phyloP scores from a whole-genome alignment of 53 echinoderm and acorn worm genomes.

The Patiria pectinifera region DNA sequence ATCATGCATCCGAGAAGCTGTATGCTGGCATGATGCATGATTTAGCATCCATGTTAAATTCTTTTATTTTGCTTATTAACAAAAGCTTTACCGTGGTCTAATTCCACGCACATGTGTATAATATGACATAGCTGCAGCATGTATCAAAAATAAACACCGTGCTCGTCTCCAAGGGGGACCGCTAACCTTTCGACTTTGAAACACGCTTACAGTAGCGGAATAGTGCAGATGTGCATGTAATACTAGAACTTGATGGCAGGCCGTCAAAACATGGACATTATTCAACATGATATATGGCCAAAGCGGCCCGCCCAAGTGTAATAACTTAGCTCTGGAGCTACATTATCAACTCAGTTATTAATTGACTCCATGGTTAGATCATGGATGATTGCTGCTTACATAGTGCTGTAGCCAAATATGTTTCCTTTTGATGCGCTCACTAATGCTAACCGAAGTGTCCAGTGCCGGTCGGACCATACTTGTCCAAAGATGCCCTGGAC shows the following conservation, averaged over 20 bases:
- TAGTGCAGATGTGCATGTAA: neutral
- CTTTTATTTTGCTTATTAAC: constrained; percentile 1
- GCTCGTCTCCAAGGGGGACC: neutral
- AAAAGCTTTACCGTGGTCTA: neutral
- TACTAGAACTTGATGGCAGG: neutral
- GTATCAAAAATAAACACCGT: neutral
- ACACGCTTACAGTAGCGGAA: neutral
- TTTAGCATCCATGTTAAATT: neutral
- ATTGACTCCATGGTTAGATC: neutral
- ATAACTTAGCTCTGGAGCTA: neutral
- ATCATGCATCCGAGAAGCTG: neutral
- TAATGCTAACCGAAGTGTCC: neutral
- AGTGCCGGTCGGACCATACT: no score
- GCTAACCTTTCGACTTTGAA: neutral
- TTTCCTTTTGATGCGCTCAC: neutral
- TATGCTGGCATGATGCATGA: neutral
- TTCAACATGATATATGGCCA: neutral
- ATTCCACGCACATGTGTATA: neutral
- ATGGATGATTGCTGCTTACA: neutral
- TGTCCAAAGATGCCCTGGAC: no score
- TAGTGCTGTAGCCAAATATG: neutral
- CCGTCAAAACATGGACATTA: neutral
- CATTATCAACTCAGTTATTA: neutral
- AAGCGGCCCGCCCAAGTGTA: neutral
- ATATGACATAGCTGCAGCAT: neutral